These are phyloP conservation scores for Aspidiotus rigidus DNA, from an alignment of 2,888 invertebrate species.

Conservation along the genomic window DNA sequence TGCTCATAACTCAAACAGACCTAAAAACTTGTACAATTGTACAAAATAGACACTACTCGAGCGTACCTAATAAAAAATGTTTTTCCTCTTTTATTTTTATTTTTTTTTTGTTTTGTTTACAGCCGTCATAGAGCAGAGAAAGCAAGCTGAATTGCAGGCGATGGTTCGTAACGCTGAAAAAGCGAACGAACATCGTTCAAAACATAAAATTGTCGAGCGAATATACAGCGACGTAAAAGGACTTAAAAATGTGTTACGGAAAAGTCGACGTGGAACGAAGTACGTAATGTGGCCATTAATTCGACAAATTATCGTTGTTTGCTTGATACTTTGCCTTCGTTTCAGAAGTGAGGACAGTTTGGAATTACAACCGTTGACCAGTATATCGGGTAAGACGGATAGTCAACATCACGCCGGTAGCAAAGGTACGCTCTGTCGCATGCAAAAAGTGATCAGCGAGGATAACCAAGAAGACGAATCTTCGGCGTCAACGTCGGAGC, in stretches of 20 bases:
- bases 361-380: constrained; percentile 56
- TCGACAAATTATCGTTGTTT: neutral
- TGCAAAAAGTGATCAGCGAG: constrained; percentile 66
- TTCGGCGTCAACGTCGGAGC: constrained; percentile 33
- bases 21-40: neutral
- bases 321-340: constrained; percentile 22
- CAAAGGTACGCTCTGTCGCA: constrained; percentile 58
- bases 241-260: constrained; percentile 50
- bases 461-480: constrained; percentile 51
- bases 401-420: constrained; percentile 40
- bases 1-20: too few species aligned
- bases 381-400: constrained; percentile 41
- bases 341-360: constrained; percentile 53
- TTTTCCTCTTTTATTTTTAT: neutral
- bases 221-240: constrained; percentile 74
- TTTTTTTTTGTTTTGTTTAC: constrained; percentile 6
- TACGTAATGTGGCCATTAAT: constrained; percentile 35
- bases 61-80: too few species aligned
- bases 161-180: constrained; percentile 23
- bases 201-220: constrained; percentile 60
- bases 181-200: constrained; percentile 21
- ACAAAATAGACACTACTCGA: too few species aligned
- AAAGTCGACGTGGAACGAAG: constrained; percentile 46
- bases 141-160: constrained; percentile 22
- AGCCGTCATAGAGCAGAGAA: constrained; percentile 26